These are phyloP conservation scores for Diadophis punctatus DNA, from an alignment of 2,113 vertebrate species.

Conservation along the genomic window DNA sequence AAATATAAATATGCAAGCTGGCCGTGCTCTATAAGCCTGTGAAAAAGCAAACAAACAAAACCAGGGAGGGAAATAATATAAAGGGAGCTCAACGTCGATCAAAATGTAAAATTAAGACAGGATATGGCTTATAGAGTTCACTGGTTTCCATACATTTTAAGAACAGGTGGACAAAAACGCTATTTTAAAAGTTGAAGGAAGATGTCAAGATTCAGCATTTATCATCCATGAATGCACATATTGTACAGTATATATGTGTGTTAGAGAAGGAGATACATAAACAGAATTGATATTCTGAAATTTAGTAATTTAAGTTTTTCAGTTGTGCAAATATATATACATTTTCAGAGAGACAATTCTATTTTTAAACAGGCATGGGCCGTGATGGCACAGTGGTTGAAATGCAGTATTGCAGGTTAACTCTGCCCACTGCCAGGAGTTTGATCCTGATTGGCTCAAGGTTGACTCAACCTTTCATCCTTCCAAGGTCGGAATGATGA, in stretches of 20 bases:
- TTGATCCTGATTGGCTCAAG: not conserved
- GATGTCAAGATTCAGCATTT: not conserved
- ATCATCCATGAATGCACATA: not conserved
- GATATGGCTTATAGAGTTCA: not conserved
- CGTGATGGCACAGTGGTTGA: not conserved
- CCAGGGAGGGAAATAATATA: not conserved
- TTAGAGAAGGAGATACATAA: not conserved
- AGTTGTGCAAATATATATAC: not conserved
- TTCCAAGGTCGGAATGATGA: not conserved
- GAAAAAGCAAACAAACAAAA: not conserved
- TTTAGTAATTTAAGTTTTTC: not conserved
- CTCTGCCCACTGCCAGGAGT: not conserved
- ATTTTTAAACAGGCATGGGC: not conserved
- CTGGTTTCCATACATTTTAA: not conserved
- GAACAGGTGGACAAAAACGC: not conserved
- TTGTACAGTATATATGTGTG: not conserved
- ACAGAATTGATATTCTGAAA: not conserved
- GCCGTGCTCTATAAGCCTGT: not conserved
- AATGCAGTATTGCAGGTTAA: not conserved
- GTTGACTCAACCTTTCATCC: not conserved
- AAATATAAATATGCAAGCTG: not conserved
- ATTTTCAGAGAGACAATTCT: not conserved
- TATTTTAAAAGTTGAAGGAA: conserved; percentile 10
- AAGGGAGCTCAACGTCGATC: not conserved
- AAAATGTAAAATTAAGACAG: not conserved